Conservation (phyloP, 2,113 vertebrate species). For the Chauna torquata region DNA sequence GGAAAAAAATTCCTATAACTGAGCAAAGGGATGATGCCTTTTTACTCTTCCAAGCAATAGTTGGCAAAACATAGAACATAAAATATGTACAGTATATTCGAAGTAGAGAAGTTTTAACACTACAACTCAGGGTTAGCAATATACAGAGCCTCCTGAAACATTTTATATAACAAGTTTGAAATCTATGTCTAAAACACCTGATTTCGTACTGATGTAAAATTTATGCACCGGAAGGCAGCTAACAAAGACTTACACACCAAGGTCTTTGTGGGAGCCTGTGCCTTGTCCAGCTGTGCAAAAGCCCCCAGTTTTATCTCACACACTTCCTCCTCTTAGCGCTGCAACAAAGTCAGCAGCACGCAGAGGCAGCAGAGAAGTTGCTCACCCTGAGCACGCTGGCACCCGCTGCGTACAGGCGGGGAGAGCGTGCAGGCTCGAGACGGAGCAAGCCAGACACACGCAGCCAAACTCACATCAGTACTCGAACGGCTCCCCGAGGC, state of each 20-base stretch:
- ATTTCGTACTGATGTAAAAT: background rate
- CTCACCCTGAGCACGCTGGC: background rate
- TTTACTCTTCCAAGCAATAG: background rate
- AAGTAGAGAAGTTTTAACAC: background rate
- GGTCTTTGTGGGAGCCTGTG: background rate
- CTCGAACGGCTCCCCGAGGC: background rate
- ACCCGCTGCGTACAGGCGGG: background rate
- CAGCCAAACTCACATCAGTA: background rate
- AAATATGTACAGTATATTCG: background rate
- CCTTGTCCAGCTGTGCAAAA: background rate
- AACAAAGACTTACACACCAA: background rate
- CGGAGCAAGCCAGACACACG: fast-evolving
- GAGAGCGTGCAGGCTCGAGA: background rate
- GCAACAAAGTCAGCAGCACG: background rate
- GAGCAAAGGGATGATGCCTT: background rate
- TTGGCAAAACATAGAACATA: background rate
- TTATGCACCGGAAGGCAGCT: background rate
- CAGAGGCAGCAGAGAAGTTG: background rate
- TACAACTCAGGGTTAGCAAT: background rate
- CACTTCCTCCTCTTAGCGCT: background rate
- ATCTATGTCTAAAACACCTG: background rate
- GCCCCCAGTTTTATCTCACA: background rate
- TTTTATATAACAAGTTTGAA: background rate
- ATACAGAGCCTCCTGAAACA: background rate
- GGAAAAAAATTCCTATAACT: background rate